Evolutionary conservation across 1,140 invertebrate species (phyloP).

Genomic region (Papilio dardanus): DNA sequence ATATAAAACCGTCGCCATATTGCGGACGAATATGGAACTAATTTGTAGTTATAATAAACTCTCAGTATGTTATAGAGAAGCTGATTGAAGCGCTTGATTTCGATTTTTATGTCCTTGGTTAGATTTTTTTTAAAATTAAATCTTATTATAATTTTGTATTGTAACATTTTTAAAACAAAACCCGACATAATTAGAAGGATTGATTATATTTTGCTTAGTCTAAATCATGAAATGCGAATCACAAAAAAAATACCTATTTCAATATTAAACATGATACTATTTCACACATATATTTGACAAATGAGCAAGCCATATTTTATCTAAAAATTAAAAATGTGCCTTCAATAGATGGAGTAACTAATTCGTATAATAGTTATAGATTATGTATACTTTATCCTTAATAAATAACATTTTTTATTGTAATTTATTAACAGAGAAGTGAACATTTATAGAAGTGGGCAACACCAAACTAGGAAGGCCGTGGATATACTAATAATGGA

Average conservation of each 20-base stretch:
- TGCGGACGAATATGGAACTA: too few species aligned
- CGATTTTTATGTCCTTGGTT: too few species aligned
- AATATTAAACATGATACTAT: not conserved
- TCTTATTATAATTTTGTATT: too few species aligned
- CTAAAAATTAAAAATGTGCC: not conserved
- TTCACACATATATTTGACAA: not conserved
- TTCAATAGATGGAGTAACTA: not conserved
- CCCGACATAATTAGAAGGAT: not conserved
- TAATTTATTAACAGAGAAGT: not conserved
- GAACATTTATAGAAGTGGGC: not conserved
- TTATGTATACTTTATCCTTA: not conserved
- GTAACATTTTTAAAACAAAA: not conserved
- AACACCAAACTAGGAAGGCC: not conserved
- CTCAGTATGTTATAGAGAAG: too few species aligned
- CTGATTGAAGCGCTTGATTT: too few species aligned
- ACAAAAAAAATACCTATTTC: not conserved
- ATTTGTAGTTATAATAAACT: too few species aligned
- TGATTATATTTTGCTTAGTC: not conserved
- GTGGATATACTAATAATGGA: too few species aligned
- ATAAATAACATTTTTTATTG: not conserved
- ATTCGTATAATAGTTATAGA: not conserved
- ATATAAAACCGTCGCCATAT: too few species aligned
- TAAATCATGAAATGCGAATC: not conserved
- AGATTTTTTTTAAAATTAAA: too few species aligned
- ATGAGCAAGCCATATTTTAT: not conserved